These are phyloP conservation scores for Atherinosoma microstoma DNA, from an alignment of 2,797 vertebrate species.

Conservation along the genomic window DNA sequence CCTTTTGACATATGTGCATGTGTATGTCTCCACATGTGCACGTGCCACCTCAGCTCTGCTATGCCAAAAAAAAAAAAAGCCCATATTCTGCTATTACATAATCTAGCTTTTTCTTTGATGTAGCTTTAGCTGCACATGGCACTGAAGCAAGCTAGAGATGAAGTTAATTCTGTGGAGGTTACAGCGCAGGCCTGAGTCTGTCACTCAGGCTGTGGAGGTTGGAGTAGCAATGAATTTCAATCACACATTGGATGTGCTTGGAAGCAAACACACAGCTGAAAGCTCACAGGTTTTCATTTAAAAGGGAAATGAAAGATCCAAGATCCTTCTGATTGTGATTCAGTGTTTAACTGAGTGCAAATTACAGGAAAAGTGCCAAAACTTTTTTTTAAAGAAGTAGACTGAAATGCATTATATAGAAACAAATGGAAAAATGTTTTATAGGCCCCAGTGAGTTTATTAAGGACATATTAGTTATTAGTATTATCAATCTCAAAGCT, in stretches of 20 bases:
- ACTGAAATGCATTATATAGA: not conserved
- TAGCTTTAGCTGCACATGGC: constrained; percentile 45
- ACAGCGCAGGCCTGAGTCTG: constrained; percentile 10
- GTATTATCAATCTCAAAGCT: not conserved
- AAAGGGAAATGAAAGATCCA: constrained; percentile 5
- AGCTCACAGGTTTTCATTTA: not conserved
- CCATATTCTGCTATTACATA: constrained; percentile 59
- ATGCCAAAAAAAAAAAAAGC: constrained; percentile 37
- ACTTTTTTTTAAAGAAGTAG: not conserved
- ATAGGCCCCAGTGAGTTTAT: not conserved
- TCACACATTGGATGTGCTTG: not conserved
- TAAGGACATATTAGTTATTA: not conserved
- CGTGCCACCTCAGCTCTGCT: constrained; percentile 40
- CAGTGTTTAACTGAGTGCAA: not conserved
- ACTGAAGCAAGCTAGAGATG: constrained; percentile 20
- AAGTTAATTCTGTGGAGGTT: constrained; percentile 42
- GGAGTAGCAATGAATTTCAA: not conserved
- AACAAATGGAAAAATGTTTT: not conserved
- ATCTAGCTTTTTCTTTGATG: constrained; percentile 47
- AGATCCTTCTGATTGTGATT: not conserved
- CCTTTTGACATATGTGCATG: constrained; percentile 44
- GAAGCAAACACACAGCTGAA: not conserved
- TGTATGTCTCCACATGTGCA: constrained; percentile 27
- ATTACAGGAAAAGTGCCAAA: not conserved
- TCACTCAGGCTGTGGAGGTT: constrained; percentile 4